phyloP scores from a whole-genome alignment of 2,888 invertebrate genomes.

The Pelosia muscerda region DNA sequence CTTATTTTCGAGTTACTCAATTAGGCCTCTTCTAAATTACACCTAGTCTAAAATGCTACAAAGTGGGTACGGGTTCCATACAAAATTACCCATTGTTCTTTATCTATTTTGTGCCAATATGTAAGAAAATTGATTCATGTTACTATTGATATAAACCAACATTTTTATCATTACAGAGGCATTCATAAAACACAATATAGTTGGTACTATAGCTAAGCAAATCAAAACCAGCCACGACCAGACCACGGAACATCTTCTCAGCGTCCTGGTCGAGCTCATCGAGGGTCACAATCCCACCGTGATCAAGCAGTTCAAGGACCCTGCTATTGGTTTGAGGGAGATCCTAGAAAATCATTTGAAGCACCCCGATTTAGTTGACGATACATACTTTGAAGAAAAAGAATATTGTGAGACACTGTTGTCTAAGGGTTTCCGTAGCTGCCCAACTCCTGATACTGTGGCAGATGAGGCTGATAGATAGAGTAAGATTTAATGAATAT shows the following conservation, averaged over 20 bases:
- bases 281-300: slow-evolving; percentile 54
- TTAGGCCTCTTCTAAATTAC: no score
- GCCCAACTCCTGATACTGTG: slow-evolving; percentile 36
- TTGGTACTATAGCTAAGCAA: slow-evolving; percentile 57
- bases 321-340: slow-evolving; percentile 53
- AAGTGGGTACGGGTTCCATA: no score
- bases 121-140: no score
- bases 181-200: slow-evolving; percentile 65
- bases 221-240: slow-evolving; percentile 60
- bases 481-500: neutral
- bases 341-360: slow-evolving; percentile 60
- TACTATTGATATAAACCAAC: neutral
- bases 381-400: slow-evolving; percentile 68
- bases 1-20: no score
- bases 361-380: slow-evolving; percentile 59
- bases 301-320: slow-evolving; percentile 61
- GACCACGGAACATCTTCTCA: slow-evolving; percentile 71
- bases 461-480: slow-evolving; percentile 70
- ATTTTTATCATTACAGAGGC: slow-evolving; percentile 60
- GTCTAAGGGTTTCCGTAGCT: slow-evolving; percentile 47
- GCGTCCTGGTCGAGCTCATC: slow-evolving; percentile 60
- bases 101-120: no score
- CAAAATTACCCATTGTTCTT: no score
- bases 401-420: slow-evolving; percentile 65
- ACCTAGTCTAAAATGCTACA: no score